Percentiles rank a stretch among this genome's conserved stretches.
Evolutionary conservation across 37 sponge, comb jelly and placozoan genomes (phyloP).

Genomic region (Chondrilla cf. caribensis): DNA sequence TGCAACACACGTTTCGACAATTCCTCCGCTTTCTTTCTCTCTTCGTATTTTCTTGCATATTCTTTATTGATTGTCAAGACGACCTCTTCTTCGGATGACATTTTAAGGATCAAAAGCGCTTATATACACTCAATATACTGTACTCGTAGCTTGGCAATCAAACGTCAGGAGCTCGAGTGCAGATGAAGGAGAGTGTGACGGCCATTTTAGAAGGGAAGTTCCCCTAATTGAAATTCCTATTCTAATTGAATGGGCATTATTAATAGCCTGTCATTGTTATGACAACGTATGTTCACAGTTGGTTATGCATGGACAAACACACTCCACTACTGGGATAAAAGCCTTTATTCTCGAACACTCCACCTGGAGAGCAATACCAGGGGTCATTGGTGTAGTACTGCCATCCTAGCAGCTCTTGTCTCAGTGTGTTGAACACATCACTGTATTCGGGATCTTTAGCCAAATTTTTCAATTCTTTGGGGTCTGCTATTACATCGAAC

Average conservation of each 20-base stretch:
- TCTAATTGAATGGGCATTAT: too few species aligned
- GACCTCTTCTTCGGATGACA: conserved; percentile 30
- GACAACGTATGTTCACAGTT: too few species aligned
- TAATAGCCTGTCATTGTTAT: too few species aligned
- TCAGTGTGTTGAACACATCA: conserved; percentile 29
- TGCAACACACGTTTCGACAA: conserved; percentile 59
- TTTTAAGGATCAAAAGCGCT: not conserved
- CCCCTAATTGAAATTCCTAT: too few species aligned
- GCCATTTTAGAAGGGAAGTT: too few species aligned
- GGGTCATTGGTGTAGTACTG: conserved; percentile 63
- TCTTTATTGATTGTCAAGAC: conserved; percentile 77
- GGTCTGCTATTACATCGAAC: conserved; percentile 53
- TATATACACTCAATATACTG: too few species aligned
- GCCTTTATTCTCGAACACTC: conserved; percentile 29
- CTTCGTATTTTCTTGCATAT: conserved; percentile 67
- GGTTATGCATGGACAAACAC: too few species aligned
- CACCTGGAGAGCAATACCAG: conserved; percentile 58
- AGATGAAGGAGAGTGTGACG: too few species aligned
- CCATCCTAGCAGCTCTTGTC: conserved; percentile 44
- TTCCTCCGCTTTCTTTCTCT: conserved; percentile 78
- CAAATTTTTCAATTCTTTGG: conserved; percentile 54
- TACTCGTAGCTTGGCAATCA: too few species aligned
- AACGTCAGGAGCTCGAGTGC: too few species aligned
- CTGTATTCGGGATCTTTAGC: conserved; percentile 30
- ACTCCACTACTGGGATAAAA: too few species aligned